These are phyloP conservation scores for Onychomys arenicola DNA, from an alignment of 2,797 vertebrate genomes.

Conservation along the genomic window DNA sequence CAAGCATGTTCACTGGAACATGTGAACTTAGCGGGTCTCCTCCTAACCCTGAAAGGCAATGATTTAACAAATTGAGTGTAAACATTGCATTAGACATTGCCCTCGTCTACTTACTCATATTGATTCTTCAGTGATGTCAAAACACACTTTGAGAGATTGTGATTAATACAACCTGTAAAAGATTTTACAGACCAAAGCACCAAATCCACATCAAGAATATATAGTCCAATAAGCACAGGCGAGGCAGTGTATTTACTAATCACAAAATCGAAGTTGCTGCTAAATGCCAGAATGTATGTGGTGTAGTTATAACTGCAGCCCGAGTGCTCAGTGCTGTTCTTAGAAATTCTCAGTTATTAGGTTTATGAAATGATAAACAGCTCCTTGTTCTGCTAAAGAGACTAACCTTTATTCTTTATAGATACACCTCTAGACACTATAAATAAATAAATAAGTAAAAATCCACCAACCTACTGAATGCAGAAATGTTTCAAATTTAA, in stretches of 20 bases:
- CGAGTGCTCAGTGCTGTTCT: background rate
- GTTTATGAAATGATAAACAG: conserved; percentile 43
- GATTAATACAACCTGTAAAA: conserved; percentile 69
- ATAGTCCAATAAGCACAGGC: conserved; percentile 44
- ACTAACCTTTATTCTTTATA: conserved; percentile 57
- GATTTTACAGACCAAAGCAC: conserved; percentile 37
- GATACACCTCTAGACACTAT: conserved; percentile 37
- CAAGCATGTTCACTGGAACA: background rate
- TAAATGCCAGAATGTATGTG: conserved; percentile 45
- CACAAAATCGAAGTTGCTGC: conserved; percentile 53
- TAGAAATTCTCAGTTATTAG: conserved; percentile 34
- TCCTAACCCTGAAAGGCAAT: background rate
- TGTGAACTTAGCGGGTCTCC: background rate
- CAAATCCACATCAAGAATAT: conserved; percentile 61
- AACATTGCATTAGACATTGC: background rate
- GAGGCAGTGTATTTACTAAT: conserved; percentile 62
- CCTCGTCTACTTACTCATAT: background rate
- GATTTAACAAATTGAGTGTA: conserved; percentile 21
- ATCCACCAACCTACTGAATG: background rate
- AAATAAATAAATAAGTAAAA: conserved; percentile 13
- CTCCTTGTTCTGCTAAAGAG: conserved; percentile 18
- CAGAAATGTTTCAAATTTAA: conserved; percentile 57
- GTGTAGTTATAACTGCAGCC: conserved; percentile 6
- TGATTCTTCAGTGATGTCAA: conserved; percentile 46
- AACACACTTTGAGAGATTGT: conserved; percentile 53